Base-by-base conservation (phyloP, 1,140 invertebrate genomes). In the Neodiprion lecontei region DNA sequence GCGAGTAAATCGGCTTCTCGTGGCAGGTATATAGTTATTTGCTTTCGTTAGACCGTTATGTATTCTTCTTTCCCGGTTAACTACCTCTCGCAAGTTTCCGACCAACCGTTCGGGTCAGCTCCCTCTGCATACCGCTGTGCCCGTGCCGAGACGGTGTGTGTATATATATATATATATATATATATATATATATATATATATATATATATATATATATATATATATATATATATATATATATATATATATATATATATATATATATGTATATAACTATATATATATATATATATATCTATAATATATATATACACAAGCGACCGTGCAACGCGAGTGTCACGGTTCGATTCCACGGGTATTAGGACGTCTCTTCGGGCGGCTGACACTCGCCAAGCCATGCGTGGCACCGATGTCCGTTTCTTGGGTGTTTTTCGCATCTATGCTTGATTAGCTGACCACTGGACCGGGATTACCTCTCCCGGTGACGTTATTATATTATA, bases 391-490 rank as follows among this genome's bases (percentile, higher is more conserved):
- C n/a, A 61, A 61, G 53, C 53, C 53, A 61, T 61, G 53, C 53
- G 53, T 61, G 53, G 53, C 53, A 61, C 53, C n/a, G 53, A 12
- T 40, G 28, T 40, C 28, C 28, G 11, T 12, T 14, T 61, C 53
- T 61, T 17, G 7, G n/a, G 11, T 40, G 28, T 40, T 40, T 40
- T 61, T 61, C n/a, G 11, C 53, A 61, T 61, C 53, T 61, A 61
- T 61, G 53, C 53, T 61, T 17, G 53, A 61, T 61, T 61, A 61
- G 53, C 53, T 61, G 53, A 61, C n/a, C 53, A 61, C 53, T 61
- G 53, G 53, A 61, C 53, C 53, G n/a, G 5, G 53, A 61, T 61
- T 40, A 40, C 28, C 53, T 61, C n/a, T 12, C 53, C 8, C 11
- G n/a, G 53, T 61, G 53, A 61, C n/a, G 3, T 61, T 17, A 61